Evolutionary conservation across 2,888 invertebrate species (phyloP).

Genomic region (Koerneria pararmatus): DNA sequence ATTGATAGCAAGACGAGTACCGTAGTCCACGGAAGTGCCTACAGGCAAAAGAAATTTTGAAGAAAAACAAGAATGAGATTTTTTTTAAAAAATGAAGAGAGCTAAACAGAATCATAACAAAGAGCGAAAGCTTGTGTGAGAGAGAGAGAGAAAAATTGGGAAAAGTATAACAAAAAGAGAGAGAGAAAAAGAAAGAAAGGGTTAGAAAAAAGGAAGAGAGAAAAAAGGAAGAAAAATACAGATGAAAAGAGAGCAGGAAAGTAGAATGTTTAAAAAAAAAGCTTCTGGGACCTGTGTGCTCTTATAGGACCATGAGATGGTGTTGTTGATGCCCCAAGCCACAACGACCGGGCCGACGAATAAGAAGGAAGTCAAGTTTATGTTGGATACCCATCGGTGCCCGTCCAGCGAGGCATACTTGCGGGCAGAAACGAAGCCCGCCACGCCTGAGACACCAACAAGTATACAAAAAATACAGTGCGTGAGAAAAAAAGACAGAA

Average conservation of each 20-base stretch:
- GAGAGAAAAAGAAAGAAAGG: too few relatives aligned
- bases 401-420: constrained; percentile 63
- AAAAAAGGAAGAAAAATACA: too few relatives aligned
- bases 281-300: constrained; percentile 60
- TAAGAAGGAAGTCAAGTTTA: constrained; percentile 64
- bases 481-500: too few relatives aligned
- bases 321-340: constrained; percentile 64
- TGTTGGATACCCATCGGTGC: constrained; percentile 63
- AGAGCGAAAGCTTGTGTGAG: too few relatives aligned
- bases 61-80: neutral
- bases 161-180: too few relatives aligned
- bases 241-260: too few relatives aligned
- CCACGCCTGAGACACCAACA: constrained; percentile 61
- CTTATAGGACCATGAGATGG: constrained; percentile 64
- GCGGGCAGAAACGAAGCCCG: constrained; percentile 64
- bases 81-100: too few relatives aligned
- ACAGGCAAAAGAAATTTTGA: constrained; percentile 29
- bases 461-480: too few relatives aligned
- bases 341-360: constrained; percentile 65
- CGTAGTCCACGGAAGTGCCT: constrained; percentile 64
- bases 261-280: constrained; percentile 4
- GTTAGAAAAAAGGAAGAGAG: too few relatives aligned
- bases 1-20: constrained; percentile 62
- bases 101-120: too few relatives aligned
- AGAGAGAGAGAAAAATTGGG: too few relatives aligned